Conservation (phyloP, 2,797 vertebrate genomes). For the Cirrhinus mrigala region DNA sequence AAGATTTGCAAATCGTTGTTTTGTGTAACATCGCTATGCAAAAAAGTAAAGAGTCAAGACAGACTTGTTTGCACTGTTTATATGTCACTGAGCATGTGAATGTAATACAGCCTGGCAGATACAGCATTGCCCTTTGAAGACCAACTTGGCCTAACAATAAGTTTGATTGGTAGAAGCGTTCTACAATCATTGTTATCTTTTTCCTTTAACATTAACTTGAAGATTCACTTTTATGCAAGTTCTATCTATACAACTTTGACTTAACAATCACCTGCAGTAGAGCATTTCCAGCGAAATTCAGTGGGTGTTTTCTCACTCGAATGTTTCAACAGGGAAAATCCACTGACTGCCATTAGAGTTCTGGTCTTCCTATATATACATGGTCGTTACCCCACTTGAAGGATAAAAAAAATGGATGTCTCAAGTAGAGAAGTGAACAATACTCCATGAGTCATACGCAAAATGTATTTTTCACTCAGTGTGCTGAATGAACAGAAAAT, state of each 20-base stretch:
- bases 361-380: neutral
- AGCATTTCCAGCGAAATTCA: neutral
- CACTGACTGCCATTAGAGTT: neutral
- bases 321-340: neutral
- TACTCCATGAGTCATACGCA: neutral
- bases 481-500: neutral
- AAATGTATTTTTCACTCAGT: neutral
- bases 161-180: conserved; percentile 9
- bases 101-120: conserved; percentile 45
- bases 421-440: conserved; percentile 3
- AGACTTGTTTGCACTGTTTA: conserved; percentile 18
- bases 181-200: too few relatives aligned
- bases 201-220: neutral
- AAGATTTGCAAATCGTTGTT: neutral
- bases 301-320: neutral
- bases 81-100: conserved; percentile 56
- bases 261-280: neutral
- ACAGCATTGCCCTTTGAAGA: conserved; percentile 30
- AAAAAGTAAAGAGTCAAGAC: conserved; percentile 21
- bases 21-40: neutral
- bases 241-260: too few relatives aligned
- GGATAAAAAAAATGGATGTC: neutral
- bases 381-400: neutral
- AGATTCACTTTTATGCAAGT: neutral
- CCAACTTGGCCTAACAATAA: conserved; percentile 19